Evolutionary conservation across 2,888 invertebrate species (phyloP), one percentile per base, ranked within the genome.

Genomic region (Phania funesta): DNA sequence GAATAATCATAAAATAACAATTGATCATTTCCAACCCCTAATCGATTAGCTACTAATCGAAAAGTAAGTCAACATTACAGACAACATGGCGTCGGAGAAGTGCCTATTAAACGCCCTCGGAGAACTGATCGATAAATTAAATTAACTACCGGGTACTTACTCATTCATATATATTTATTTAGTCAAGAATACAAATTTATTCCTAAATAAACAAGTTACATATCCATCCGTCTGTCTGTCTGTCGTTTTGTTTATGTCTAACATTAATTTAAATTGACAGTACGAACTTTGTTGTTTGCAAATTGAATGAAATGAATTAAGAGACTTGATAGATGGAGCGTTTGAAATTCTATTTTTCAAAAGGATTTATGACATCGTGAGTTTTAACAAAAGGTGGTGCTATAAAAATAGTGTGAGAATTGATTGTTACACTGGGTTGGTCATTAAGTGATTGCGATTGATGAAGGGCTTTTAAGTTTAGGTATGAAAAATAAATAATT

Each of bases 311-410:
- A 26, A 67, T 50, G 9, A 60, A 60, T 44, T 44, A 22, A 16
- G 60, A 18, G 24, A 13, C 50, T 18, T 11, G 13, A 38, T 41
- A 26, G 16, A n/a, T 35, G 29, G 18, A 58, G 38, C 48, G 38
- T 50, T 71, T 56, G 71, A 73, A 73, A 79, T 79, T 73, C 58
- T 44, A 79, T 58, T 60, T 58, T 41, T 35, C 16, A 26, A 79
- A 73, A 79, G 78, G 78, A 79, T 73, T 78, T 78, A 78, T 78
- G 70, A 73, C 44, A 65, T 79, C 78, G 78, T 79, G 78, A 52
- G 29, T 32, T 65, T 13, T 7, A 48, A 44, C 18, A 60, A 60
- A 58, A 18, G 9, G 3, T 24, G 6, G 22, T 32, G n/a, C 70
- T 71, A 11, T 65, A 44, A 38, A 41, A 50, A 38, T 38, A 65